phyloP scores from a whole-genome alignment of 2,888 invertebrate genomes.

The Stenchaetothrips biformis region DNA sequence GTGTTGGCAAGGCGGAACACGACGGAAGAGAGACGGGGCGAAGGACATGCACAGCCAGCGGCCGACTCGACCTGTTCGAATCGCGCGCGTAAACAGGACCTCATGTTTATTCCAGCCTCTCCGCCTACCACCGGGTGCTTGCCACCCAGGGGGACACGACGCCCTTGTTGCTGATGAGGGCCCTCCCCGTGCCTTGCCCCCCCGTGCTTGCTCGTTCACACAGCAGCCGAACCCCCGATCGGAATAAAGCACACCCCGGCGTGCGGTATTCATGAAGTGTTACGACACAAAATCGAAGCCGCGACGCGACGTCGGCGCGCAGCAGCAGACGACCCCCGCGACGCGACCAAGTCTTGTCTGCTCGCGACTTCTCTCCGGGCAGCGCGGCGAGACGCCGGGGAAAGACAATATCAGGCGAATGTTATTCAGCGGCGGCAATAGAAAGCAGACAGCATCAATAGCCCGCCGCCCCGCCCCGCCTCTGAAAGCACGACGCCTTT shows the following conservation, averaged over 20 bases:
- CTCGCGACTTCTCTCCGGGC: not conserved
- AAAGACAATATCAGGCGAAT: constrained; percentile 21
- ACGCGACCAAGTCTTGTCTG: no score
- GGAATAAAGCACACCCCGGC: not conserved
- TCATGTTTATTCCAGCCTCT: constrained; percentile 4
- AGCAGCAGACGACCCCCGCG: not conserved
- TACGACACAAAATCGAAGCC: not conserved
- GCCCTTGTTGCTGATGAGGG: not conserved
- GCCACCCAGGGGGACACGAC: constrained; percentile 1
- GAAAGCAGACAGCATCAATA: constrained; percentile 18
- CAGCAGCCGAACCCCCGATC: not conserved
- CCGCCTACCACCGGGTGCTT: not conserved
- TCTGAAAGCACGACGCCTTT: not conserved
- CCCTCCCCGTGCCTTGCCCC: not conserved
- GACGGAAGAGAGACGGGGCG: no score
- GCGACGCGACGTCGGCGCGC: not conserved
- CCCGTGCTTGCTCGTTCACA: not conserved
- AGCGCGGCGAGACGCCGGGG: not conserved
- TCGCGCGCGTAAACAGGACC: not conserved
- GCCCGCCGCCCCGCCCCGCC: not conserved
- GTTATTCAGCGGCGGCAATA: constrained; percentile 8
- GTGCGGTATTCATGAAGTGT: not conserved
- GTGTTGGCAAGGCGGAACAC: no score
- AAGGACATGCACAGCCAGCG: no score
- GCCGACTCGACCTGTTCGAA: not conserved